Evolutionary conservation across 2,888 invertebrate species (phyloP).

Genomic region (Palloptera scutellata): DNA sequence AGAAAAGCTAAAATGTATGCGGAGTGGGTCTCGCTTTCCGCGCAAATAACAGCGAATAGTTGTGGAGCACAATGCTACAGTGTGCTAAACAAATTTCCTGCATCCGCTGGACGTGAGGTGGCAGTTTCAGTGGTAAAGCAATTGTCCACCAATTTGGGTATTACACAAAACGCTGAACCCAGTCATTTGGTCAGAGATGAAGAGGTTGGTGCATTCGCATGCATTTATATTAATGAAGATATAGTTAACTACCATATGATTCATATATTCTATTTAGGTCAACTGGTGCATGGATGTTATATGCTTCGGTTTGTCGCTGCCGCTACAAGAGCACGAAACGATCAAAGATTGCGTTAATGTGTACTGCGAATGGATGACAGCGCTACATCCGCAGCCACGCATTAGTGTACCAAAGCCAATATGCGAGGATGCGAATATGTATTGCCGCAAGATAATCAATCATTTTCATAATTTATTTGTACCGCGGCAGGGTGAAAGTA

Average conservation of each 20-base stretch:
- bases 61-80: slow-evolving; percentile 66
- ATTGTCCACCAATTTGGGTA: slow-evolving; percentile 69
- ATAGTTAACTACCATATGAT: background rate
- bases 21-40: slow-evolving; percentile 68
- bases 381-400: slow-evolving; percentile 83
- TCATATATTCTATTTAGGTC: slow-evolving; percentile 69
- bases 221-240: background rate
- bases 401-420: slow-evolving; percentile 90
- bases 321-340: slow-evolving; percentile 90
- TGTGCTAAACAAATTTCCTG: slow-evolving; percentile 71
- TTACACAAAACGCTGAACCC: slow-evolving; percentile 84
- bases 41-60: slow-evolving; percentile 64
- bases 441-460: slow-evolving; percentile 87
- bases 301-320: slow-evolving; percentile 89
- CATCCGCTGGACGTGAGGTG: slow-evolving; percentile 70
- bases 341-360: slow-evolving; percentile 95
- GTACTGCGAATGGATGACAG: slow-evolving; percentile 96
- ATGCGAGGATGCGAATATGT: slow-evolving; percentile 86
- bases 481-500: slow-evolving; percentile 92
- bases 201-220: slow-evolving; percentile 70
- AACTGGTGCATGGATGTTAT: slow-evolving; percentile 88
- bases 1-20: slow-evolving; percentile 64
- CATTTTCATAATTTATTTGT: slow-evolving; percentile 95
- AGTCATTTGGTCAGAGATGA: slow-evolving; percentile 83
- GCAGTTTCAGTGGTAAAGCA: slow-evolving; percentile 71